Conservation (phyloP, 2,113 vertebrate species). For the Pollimyrus isidori region DNA sequence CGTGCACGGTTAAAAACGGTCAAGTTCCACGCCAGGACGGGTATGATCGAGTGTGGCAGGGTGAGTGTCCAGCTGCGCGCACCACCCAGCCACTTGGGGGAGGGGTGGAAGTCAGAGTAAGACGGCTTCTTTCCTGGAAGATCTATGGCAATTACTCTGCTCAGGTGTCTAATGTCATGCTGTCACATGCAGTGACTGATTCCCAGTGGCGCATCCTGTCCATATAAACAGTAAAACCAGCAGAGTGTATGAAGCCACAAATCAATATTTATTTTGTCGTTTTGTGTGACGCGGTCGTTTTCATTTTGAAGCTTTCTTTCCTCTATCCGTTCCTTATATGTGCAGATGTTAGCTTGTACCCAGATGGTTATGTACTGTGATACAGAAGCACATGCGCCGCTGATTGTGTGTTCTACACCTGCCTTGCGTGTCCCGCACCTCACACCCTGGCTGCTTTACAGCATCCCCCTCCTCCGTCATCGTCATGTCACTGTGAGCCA, state of each 20-base stretch:
- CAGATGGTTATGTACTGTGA: not conserved
- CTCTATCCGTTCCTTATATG: not conserved
- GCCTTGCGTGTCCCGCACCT: not conserved
- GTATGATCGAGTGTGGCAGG: conserved; percentile 96
- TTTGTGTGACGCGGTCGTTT: not conserved
- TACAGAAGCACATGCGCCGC: not conserved
- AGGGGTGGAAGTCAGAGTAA: not conserved
- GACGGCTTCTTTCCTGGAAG: not conserved
- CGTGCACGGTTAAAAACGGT: conserved; percentile 95
- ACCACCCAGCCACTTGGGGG: no score
- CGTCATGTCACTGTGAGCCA: conserved; percentile 29
- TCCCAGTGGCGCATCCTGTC: not conserved
- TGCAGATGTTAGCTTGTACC: not conserved
- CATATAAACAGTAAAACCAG: not conserved
- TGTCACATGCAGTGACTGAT: not conserved
- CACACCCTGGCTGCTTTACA: not conserved
- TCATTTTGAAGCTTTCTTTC: not conserved
- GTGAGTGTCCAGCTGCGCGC: conserved; percentile 61
- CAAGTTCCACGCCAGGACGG: conserved; percentile 95
- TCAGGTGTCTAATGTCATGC: not conserved
- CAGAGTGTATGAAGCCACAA: not conserved
- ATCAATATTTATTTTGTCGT: not conserved
- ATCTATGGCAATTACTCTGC: not conserved
- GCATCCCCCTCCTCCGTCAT: not conserved
- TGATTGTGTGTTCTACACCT: not conserved